phyloP scores from a whole-genome alignment of 2,888 invertebrate genomes.

The Netelia inedita region DNA sequence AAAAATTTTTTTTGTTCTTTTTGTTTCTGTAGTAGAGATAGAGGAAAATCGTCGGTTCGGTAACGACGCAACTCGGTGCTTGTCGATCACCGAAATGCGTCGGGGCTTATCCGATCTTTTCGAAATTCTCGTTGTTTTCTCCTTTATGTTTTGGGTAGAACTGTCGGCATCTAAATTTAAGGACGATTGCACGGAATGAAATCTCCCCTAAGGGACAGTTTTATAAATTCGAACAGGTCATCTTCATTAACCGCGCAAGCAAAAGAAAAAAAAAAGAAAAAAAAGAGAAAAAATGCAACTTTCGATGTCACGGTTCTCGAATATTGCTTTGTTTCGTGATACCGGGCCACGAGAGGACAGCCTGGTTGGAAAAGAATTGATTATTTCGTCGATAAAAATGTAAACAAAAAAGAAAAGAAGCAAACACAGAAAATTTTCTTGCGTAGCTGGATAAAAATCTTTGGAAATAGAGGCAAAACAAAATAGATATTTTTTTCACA shows the following conservation, averaged over 20 bases:
- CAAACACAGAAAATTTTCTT: not conserved
- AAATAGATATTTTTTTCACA: not conserved
- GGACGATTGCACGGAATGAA: slow-evolving; percentile 81
- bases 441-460: not conserved
- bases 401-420: slow-evolving; percentile 34
- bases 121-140: slow-evolving; percentile 62
- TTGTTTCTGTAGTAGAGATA: slow-evolving; percentile 34
- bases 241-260: slow-evolving; percentile 72
- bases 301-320: slow-evolving; percentile 74
- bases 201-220: slow-evolving; percentile 84
- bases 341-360: slow-evolving; percentile 71
- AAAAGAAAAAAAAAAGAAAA: slow-evolving; percentile 44
- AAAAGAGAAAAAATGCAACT: slow-evolving; percentile 63
- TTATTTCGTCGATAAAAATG: slow-evolving; percentile 9
- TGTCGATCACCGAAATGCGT: not conserved
- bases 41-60: slow-evolving; percentile 24
- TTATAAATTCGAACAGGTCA: slow-evolving; percentile 74
- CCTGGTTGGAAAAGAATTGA: slow-evolving; percentile 22
- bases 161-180: slow-evolving; percentile 83
- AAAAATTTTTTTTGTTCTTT: slow-evolving; percentile 7
- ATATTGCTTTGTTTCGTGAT: slow-evolving; percentile 74
- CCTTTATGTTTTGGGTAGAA: slow-evolving; percentile 75
- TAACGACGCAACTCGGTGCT: slow-evolving; percentile 8
- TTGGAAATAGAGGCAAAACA: not conserved
- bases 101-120: slow-evolving; percentile 25